Evolutionary conservation across 2,113 vertebrate genomes (phyloP), one percentile per base, ranked within the genome.

Genomic region (Sander vitreus): DNA sequence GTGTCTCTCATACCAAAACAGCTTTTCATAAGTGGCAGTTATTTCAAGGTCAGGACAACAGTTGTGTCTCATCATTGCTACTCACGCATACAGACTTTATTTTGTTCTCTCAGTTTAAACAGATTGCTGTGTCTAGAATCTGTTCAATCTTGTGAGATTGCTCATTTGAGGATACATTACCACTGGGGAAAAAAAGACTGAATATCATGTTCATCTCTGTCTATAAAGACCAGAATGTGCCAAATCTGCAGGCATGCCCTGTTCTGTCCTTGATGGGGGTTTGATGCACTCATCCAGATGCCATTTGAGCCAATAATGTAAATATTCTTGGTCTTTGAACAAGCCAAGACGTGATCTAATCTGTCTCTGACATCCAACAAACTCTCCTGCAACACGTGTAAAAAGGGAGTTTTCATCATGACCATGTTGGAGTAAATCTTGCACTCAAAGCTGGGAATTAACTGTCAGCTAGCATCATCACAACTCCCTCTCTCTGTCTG

Each of bases 21-120:
- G 92, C 89, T 89, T 93, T 93, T 91, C 82, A 80, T 90, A 85
- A 93, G 89, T 91, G 91, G 88, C 87, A 88, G 86, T 86, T 87
- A 86, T 87, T 91, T 92, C 91, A 94, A 95, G 93, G 94, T 94
- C 94, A 83, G 84, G 69, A 93, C 85, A 90, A 92, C 90, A 87
- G 80, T 84, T 85, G 83, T 71, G 73, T 85, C 86, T 87, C 66
- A 75, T 74, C 66, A 75, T 74, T 54, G 50, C 74, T 36, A 15
- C 72, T 64, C 76, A 81, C 54, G 47, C 63, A 51, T 55, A 62
- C 76, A 63, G 51, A 81, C 73, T 80, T 62, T 81, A 60, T 76
- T 67, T 79, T 75, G 73, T 51, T n/a, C 43, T 76, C 67, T 86
- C 79, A 0, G 15, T 73, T 69, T 79, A 33, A 50, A 66, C 78